Conservation (phyloP, 2,888 invertebrate genomes). For the Coelopa pilipes region DNA sequence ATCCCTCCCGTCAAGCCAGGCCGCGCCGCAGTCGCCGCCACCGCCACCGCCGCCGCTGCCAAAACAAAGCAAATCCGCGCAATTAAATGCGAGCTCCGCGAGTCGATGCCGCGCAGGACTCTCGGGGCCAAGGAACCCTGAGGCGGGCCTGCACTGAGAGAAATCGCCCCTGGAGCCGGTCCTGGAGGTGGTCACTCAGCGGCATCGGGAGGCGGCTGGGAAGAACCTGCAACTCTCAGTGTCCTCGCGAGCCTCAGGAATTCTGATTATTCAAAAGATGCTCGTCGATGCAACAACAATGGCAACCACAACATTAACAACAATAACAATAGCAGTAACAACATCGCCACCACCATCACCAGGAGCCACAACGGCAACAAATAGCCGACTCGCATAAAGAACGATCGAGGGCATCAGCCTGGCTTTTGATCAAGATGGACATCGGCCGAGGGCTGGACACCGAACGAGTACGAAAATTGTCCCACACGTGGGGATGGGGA, state of each 20-base stretch:
- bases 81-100: slow-evolving; percentile 22
- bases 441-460: neutral
- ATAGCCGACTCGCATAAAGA: too few relatives aligned
- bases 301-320: too few relatives aligned
- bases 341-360: too few relatives aligned
- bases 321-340: too few relatives aligned
- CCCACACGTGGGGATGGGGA: neutral
- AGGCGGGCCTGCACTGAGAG: neutral
- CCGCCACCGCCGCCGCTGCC: neutral
- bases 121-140: neutral
- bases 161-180: too few relatives aligned
- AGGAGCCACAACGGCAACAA: too few relatives aligned
- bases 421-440: neutral
- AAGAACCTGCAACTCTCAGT: neutral
- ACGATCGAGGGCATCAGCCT: too few relatives aligned
- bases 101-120: too few relatives aligned
- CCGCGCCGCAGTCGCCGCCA: neutral
- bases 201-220: too few relatives aligned
- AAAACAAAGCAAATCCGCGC: slow-evolving; percentile 9
- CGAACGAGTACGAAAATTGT: neutral
- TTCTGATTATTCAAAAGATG: too few relatives aligned
- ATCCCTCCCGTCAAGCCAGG: slow-evolving; percentile 19
- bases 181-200: too few relatives aligned
- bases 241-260: neutral
- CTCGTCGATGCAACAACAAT: too few relatives aligned